Base-by-base conservation (phyloP, 2,113 vertebrate species). In the Cinclus mexicanus region DNA sequence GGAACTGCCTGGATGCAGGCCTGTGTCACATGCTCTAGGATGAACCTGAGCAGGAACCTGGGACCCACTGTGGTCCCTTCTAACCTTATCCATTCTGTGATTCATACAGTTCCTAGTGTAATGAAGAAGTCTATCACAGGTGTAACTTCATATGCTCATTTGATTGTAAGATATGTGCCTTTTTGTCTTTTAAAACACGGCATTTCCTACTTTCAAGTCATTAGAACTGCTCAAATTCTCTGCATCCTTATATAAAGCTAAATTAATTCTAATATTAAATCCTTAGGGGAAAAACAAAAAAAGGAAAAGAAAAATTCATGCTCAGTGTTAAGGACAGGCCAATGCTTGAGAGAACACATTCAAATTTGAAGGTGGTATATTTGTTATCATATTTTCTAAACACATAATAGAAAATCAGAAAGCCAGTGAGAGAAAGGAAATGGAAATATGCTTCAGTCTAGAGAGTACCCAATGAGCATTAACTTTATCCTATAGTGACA, bases 401-500 rank as follows among this genome's bases (percentile, higher is more conserved):
- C 9, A n/a, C 0, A 2, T 39, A 79, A 50, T 9, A 86, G 42
- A 60, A 91, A 89, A 46, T 14, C 24, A 72, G 70, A 86, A 90
- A 88, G 19, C 56, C 35, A 85, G 23, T 39, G 12, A 91, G 26
- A 81, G 31, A 89, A 85, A 91, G 60, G 39, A 83, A 86, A 88
- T n/a, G 22, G 31, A 83, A 63, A 74, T 60, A 64, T 14, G 4
- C 24, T 92, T 42, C 35, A 49, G 41, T 60, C 68, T 1, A 47
- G 18, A 90, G 71, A 82, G 71, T 37, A 56, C 12, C 9, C 24
- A 35, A 28, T 33, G 25, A 93, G 35, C 31, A 83, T 92, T 86
- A 93, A 89, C 47, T 81, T 93, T 94, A 95, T 96, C 85, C 68
- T 96, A 83, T 22, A 97, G 90, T 95, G 96, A 97, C 96, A 97